Conservation (phyloP, 2,113 vertebrate genomes). For the Neotoma lepida region DNA sequence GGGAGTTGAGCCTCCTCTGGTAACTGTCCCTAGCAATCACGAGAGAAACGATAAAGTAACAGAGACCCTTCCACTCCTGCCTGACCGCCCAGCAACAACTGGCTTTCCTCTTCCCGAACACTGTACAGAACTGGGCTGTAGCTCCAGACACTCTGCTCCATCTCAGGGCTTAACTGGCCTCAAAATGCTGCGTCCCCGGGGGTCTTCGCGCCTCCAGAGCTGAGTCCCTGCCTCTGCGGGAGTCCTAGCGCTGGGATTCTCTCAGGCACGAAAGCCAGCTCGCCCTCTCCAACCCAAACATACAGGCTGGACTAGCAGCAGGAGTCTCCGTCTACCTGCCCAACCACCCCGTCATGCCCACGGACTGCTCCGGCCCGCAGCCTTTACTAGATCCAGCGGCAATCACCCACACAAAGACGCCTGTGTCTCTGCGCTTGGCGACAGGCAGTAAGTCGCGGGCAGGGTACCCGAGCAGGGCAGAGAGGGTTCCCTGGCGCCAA, state of each 20-base stretch:
- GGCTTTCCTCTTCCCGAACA: neutral
- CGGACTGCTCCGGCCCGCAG: neutral
- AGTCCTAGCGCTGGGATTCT: neutral
- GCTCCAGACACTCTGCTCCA: neutral
- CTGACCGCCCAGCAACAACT: neutral
- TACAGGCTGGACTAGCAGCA: neutral
- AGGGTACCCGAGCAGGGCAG: neutral
- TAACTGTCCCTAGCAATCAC: neutral
- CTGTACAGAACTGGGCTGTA: neutral
- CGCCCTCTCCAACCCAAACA: conserved; percentile 52
- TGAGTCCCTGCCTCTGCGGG: neutral
- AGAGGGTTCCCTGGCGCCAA: neutral
- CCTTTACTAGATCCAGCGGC: conserved; percentile 34
- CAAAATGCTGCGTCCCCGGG: neutral
- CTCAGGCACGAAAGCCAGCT: neutral
- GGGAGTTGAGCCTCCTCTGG: neutral
- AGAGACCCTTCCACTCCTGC: neutral
- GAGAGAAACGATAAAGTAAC: neutral
- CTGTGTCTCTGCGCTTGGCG: conserved; percentile 37
- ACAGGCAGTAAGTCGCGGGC: neutral
- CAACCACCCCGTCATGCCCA: conserved; percentile 35
- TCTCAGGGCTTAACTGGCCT: neutral
- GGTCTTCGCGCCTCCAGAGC: neutral
- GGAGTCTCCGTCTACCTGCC: conserved; percentile 54
- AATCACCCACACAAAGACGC: conserved; percentile 77